These are phyloP conservation scores for Cephus spinipes DNA, from an alignment of 2,888 invertebrate genomes.

Conservation along the genomic window DNA sequence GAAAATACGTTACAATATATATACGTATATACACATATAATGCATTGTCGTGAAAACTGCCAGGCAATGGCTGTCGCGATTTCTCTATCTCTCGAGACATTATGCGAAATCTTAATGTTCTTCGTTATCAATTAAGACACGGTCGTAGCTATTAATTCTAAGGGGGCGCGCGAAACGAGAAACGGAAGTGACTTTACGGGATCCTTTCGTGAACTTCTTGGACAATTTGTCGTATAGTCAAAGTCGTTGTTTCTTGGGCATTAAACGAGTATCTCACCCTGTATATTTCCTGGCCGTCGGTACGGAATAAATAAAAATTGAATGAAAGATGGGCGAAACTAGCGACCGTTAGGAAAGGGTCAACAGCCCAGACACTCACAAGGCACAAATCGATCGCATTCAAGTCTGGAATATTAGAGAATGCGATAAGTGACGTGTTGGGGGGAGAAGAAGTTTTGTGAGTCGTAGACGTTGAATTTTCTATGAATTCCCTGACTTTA, in stretches of 20 bases:
- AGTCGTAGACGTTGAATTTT: conserved; percentile 35
- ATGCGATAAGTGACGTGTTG: conserved; percentile 2
- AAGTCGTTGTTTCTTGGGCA: neutral
- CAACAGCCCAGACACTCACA: conserved; percentile 44
- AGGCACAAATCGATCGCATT: conserved; percentile 39
- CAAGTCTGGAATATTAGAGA: conserved; percentile 33
- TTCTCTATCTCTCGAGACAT: conserved; percentile 22
- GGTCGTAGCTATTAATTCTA: conserved; percentile 58
- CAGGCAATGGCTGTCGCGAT: neutral
- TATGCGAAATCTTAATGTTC: conserved; percentile 52
- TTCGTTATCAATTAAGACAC: conserved; percentile 60
- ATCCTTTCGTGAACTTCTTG: conserved; percentile 7
- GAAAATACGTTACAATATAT: no score
- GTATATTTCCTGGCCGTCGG: no score
- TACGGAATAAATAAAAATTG: neutral
- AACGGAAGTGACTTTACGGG: conserved; percentile 50
- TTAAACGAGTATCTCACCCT: no score
- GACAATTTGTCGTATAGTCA: neutral
- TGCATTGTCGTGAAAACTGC: conserved; percentile 20
- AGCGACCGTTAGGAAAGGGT: conserved; percentile 25
- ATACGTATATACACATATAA: neutral
- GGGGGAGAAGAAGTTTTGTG: neutral
- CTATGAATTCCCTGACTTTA: conserved; percentile 37
- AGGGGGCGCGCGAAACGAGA: conserved; percentile 51
- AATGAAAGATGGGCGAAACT: neutral